Evolutionary conservation across 1,140 invertebrate species (phyloP).

Genomic region (Chionoecetes opilio): DNA sequence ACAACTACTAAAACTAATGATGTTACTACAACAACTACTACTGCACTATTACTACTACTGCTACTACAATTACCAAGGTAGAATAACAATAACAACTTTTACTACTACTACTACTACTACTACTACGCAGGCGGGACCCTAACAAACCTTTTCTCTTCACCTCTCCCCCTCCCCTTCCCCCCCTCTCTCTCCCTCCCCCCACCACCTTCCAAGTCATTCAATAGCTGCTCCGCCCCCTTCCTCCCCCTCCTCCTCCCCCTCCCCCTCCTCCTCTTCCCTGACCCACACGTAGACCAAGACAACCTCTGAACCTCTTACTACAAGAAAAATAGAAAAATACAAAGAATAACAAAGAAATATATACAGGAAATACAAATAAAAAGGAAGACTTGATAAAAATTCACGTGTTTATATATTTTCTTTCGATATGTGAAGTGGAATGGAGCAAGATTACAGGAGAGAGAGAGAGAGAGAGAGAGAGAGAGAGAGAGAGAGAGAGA

Average conservation of each 20-base stretch:
- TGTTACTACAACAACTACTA: background rate
- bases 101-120: constrained; percentile 29
- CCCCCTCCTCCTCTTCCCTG: background rate
- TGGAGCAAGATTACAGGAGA: background rate
- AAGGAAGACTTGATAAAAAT: too few species aligned
- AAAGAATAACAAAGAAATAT: background rate
- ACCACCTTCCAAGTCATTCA: background rate
- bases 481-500: background rate
- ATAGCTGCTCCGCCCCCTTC: background rate
- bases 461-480: constrained; percentile 1
- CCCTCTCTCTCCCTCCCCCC: background rate
- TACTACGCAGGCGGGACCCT: background rate
- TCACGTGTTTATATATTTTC: too few species aligned
- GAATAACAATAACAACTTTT: background rate
- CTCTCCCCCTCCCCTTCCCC: background rate
- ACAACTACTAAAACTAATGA: background rate
- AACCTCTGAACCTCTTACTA: background rate
- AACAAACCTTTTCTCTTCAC: background rate
- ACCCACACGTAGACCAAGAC: background rate
- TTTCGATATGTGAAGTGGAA: too few species aligned
- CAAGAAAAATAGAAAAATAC: background rate
- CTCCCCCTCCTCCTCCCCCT: background rate
- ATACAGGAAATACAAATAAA: background rate
- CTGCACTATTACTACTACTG: background rate
- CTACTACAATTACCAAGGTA: background rate